Percentiles rank a stretch among this genome's conserved stretches.
phyloP scores from a whole-genome alignment of 2,113 vertebrate species.

The Eleginops maclovinus region DNA sequence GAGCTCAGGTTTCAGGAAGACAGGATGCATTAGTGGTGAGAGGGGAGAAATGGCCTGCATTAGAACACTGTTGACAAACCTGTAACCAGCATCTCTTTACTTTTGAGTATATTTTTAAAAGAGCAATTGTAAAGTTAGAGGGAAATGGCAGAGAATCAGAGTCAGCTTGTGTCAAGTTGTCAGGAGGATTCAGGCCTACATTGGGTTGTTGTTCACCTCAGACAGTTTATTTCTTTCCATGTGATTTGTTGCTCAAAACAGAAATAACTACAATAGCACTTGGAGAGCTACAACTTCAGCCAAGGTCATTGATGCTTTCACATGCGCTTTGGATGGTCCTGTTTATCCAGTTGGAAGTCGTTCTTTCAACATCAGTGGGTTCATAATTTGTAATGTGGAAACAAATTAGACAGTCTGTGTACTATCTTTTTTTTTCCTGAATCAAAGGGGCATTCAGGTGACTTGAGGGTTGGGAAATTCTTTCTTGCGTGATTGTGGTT shows the following conservation, averaged over 20 bases:
- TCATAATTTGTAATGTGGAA: too few relatives aligned
- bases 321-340: too few relatives aligned
- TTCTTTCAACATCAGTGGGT: too few relatives aligned
- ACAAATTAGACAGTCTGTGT: too few relatives aligned
- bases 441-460: too few relatives aligned
- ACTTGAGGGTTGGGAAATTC: too few relatives aligned
- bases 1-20: slow-evolving; percentile 79
- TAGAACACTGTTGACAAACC: slow-evolving; percentile 60
- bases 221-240: background rate
- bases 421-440: too few relatives aligned
- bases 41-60: slow-evolving; percentile 53
- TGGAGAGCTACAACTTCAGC: too few relatives aligned
- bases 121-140: background rate
- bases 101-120: slow-evolving; percentile 24
- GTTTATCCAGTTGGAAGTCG: too few relatives aligned
- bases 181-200: background rate
- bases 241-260: background rate
- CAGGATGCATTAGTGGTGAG: slow-evolving; percentile 77
- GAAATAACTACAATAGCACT: background rate
- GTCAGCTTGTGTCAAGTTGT: background rate
- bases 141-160: slow-evolving; percentile 2
- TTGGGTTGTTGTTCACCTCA: background rate
- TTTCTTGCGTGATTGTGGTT: too few relatives aligned
- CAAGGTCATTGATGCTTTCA: too few relatives aligned
- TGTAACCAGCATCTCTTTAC: slow-evolving; percentile 25